Evolutionary conservation across 1,140 invertebrate genomes (phyloP).

Genomic region (Neodiprion lecontei): DNA sequence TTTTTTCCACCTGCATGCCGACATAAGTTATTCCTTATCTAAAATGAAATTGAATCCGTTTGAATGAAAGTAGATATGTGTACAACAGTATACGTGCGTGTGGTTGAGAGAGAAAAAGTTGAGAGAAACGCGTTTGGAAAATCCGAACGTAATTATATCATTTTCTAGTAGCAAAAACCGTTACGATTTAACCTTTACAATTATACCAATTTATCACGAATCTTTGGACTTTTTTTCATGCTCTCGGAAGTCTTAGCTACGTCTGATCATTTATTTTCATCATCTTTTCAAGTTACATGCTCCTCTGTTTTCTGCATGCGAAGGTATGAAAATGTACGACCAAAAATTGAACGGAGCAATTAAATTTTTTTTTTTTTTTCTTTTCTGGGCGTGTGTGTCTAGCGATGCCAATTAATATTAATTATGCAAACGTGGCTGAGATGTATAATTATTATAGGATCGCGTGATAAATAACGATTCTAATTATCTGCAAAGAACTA

Average conservation of each 20-base stretch:
- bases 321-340: too few relatives aligned
- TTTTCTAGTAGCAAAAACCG: too few relatives aligned
- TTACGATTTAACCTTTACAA: too few relatives aligned
- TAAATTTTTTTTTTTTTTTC: constrained; percentile 16
- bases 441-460: not conserved
- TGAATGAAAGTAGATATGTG: not conserved
- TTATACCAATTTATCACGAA: too few relatives aligned
- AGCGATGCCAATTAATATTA: not conserved
- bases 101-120: not conserved
- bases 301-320: not conserved
- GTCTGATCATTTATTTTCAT: not conserved
- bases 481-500: not conserved
- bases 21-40: not conserved
- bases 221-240: too few relatives aligned
- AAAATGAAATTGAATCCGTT: not conserved
- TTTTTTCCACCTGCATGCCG: constrained; percentile 42
- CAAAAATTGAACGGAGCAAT: not conserved
- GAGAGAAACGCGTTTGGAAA: not conserved
- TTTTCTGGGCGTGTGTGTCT: not conserved
- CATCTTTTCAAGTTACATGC: not conserved
- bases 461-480: not conserved
- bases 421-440: constrained; percentile 1
- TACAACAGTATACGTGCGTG: not conserved
- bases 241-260: not conserved
- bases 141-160: not conserved